These are phyloP conservation scores for Circaetus cinerascens DNA, from an alignment of 2,113 vertebrate species.

Conservation along the genomic window DNA sequence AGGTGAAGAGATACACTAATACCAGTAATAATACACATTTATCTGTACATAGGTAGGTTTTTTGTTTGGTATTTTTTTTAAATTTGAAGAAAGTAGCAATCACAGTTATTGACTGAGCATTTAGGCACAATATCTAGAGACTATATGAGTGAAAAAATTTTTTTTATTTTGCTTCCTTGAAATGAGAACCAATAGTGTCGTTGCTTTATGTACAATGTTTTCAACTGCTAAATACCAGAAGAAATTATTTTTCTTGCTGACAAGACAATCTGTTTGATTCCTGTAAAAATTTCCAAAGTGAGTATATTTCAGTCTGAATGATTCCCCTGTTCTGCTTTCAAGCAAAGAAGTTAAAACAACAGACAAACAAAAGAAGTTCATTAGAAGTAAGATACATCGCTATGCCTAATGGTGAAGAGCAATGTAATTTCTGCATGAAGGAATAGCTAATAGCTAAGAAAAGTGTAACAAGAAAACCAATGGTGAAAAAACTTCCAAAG, in stretches of 20 bases:
- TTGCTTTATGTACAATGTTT: background rate
- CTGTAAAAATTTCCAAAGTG: background rate
- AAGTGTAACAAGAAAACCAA: background rate
- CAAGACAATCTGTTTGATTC: background rate
- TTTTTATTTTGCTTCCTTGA: background rate
- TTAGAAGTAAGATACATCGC: background rate
- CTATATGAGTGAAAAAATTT: background rate
- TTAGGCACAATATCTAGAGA: background rate
- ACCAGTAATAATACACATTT: background rate
- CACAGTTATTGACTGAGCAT: background rate
- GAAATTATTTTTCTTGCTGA: background rate
- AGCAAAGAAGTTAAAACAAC: background rate
- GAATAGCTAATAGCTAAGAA: slow-evolving; percentile 10
- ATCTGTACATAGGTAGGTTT: background rate
- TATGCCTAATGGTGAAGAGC: slow-evolving; percentile 1
- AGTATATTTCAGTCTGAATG: background rate
- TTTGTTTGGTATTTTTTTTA: background rate
- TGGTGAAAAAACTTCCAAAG: background rate
- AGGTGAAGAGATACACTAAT: background rate
- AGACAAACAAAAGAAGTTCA: background rate
- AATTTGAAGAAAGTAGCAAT: background rate
- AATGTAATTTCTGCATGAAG: slow-evolving; percentile 3
- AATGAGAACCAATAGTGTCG: background rate
- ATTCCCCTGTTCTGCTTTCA: background rate
- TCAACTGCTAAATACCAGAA: background rate